These are phyloP conservation scores for Eupithecia pulchellata DNA, from an alignment of 2,888 invertebrate species.

Conservation along the genomic window DNA sequence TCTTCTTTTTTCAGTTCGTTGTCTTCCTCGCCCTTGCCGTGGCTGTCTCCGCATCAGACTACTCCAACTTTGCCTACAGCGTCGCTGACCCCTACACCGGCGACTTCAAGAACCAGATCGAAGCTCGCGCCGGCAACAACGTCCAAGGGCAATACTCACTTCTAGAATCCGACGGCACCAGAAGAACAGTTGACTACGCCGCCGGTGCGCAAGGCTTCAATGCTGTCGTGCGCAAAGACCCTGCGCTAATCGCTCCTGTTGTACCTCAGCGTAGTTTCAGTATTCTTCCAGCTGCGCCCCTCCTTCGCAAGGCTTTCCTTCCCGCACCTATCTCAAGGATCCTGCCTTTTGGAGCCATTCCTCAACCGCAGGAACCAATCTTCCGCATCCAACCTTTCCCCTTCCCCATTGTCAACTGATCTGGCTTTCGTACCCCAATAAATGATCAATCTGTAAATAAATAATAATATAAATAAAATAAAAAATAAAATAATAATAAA, in stretches of 20 bases:
- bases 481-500: no score
- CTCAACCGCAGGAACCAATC: background rate
- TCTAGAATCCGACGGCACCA: constrained; percentile 81
- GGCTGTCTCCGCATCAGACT: constrained; percentile 55
- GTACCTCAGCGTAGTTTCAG: background rate
- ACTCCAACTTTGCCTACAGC: constrained; percentile 78
- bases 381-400: constrained; percentile 11
- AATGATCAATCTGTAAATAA: background rate
- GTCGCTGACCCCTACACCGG: constrained; percentile 81
- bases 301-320: background rate
- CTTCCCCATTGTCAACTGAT: constrained; percentile 39
- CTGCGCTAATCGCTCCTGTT: constrained; percentile 55
- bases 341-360: constrained; percentile 2
- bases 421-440: background rate
- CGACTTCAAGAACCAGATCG: constrained; percentile 79
- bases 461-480: no score
- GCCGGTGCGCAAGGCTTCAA: constrained; percentile 82
- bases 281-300: constrained; percentile 7
- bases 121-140: constrained; percentile 54
- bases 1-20: constrained; percentile 59
- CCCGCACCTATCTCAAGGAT: constrained; percentile 10
- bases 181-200: constrained; percentile 82
- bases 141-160: constrained; percentile 66
- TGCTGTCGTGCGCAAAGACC: constrained; percentile 81
- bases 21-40: constrained; percentile 60